Conservation (phyloP, 1,140 invertebrate genomes). For the Ips typographus region DNA sequence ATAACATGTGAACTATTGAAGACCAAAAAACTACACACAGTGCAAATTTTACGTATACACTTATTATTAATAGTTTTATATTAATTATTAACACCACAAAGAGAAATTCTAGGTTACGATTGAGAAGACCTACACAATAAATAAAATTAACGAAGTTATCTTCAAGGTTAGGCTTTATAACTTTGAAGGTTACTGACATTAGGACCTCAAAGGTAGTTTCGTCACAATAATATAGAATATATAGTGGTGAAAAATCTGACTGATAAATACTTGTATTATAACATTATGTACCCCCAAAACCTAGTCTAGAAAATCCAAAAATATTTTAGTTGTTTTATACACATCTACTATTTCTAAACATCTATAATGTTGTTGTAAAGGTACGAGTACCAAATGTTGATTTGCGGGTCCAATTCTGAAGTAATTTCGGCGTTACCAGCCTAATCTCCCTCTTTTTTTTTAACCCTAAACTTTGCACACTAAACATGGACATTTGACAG, state of each 20-base stretch:
- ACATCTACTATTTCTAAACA: slow-evolving; percentile 48
- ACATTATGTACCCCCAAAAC: slow-evolving; percentile 37
- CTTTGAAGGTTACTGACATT: too few species aligned
- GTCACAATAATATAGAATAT: neutral
- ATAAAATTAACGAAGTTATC: neutral
- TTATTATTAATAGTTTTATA: too few species aligned
- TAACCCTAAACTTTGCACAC: neutral
- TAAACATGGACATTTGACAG: slow-evolving; percentile 24
- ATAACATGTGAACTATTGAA: too few species aligned
- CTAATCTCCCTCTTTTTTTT: slow-evolving; percentile 5
- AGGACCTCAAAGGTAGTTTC: too few species aligned
- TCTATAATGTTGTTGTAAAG: slow-evolving; percentile 41
- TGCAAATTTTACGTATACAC: too few species aligned
- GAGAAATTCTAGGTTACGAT: slow-evolving; percentile 16
- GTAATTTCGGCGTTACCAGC: slow-evolving; percentile 2
- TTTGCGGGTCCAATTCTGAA: slow-evolving; percentile 24
- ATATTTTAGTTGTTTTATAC: slow-evolving; percentile 48
- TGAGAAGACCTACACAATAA: neutral
- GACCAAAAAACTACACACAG: too few species aligned
- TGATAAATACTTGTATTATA: slow-evolving; percentile 45
- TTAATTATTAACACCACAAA: slow-evolving; percentile 27
- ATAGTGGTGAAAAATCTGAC: slow-evolving; percentile 39
- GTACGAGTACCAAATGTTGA: slow-evolving; percentile 42
- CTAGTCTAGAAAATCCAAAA: slow-evolving; percentile 52
- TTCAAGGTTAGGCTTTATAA: neutral